phyloP scores from a whole-genome alignment of 2,888 invertebrate genomes.

The Listrodromus nycthemerus region DNA sequence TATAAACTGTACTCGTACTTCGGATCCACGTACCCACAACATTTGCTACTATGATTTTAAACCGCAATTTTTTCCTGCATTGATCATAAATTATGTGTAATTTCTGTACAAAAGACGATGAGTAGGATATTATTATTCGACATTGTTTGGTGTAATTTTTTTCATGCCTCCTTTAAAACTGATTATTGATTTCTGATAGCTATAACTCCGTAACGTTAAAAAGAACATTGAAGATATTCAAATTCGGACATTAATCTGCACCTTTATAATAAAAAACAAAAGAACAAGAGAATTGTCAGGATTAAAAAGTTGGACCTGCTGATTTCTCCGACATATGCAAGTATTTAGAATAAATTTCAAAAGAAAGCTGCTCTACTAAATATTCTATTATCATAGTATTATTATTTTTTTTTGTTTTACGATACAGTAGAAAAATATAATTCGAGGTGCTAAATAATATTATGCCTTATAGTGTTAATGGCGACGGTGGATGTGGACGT shows the following conservation, averaged over 20 bases:
- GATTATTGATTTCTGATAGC: not conserved
- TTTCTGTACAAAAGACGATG: not conserved
- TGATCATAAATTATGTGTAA: not conserved
- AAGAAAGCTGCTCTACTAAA: constrained; percentile 6
- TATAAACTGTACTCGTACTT: not conserved
- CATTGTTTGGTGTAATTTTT: not conserved
- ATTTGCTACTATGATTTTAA: not conserved
- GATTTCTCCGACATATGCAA: not conserved
- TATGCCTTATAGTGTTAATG: constrained; percentile 73
- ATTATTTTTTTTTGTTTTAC: constrained; percentile 49
- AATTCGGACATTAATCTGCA: not conserved
- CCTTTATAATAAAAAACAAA: not conserved
- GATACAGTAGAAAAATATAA: constrained; percentile 83
- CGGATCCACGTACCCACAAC: not conserved
- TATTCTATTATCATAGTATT: constrained; percentile 62
- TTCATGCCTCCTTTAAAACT: not conserved
- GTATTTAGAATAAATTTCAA: not conserved
- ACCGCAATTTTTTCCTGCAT: not conserved
- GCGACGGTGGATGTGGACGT: constrained; percentile 61
- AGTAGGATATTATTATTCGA: not conserved
- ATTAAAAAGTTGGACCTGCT: not conserved
- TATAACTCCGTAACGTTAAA: not conserved
- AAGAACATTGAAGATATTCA: not conserved
- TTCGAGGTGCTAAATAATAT: constrained; percentile 80
- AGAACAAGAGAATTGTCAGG: not conserved